These are phyloP conservation scores for Pardalotus punctatus DNA, from an alignment of 2,113 vertebrate genomes.

Conservation along the genomic window DNA sequence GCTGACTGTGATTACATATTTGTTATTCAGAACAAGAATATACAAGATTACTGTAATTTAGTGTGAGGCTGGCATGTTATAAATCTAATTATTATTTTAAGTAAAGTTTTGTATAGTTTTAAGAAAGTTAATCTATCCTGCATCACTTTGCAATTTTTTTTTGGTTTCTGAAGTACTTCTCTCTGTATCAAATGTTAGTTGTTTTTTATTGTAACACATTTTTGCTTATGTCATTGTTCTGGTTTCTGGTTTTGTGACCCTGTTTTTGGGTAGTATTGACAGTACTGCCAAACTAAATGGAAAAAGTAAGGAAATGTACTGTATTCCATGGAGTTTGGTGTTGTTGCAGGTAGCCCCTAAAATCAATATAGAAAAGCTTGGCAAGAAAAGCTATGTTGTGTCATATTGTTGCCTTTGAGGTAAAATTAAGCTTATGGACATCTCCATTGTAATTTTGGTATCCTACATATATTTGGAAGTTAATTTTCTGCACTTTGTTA, in stretches of 20 bases:
- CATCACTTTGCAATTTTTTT: background rate
- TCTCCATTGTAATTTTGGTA: background rate
- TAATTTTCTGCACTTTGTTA: background rate
- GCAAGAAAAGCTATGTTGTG: background rate
- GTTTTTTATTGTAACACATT: background rate
- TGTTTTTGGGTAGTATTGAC: background rate
- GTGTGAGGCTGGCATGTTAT: background rate
- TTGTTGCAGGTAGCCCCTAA: background rate
- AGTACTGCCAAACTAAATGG: background rate
- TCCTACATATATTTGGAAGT: background rate
- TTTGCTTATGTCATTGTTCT: background rate
- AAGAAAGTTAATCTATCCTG: background rate
- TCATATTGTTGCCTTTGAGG: background rate
- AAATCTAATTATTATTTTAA: background rate
- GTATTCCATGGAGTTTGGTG: background rate
- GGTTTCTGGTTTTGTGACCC: background rate
- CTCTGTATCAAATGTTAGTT: background rate
- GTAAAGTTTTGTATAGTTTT: background rate
- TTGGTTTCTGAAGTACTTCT: background rate
- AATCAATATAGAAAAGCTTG: background rate
- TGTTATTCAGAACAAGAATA: background rate
- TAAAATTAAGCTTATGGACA: background rate
- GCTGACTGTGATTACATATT: background rate
- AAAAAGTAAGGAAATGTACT: background rate
- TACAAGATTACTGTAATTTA: background rate